phyloP scores from a whole-genome alignment of 2,797 vertebrate species.

The Rhinogobio ventralis region DNA sequence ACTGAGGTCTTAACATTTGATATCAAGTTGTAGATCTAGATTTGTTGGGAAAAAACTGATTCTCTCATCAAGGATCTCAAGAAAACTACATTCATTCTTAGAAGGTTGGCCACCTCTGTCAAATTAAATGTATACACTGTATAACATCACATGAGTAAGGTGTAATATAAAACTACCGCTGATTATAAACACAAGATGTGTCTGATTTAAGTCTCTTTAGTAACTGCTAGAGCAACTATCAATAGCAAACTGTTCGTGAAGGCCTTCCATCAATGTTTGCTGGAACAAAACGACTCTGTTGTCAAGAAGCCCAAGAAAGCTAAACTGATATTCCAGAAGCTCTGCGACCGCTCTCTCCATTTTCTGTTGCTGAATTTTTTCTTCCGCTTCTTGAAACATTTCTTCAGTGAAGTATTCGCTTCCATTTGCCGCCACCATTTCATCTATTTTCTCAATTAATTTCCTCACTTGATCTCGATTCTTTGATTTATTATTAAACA shows the following conservation, averaged over 20 bases:
- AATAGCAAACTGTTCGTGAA: neutral
- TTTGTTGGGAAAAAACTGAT: too few relatives aligned
- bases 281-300: slow-evolving; percentile 32
- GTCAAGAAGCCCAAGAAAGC: slow-evolving; percentile 28
- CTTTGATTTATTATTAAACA: slow-evolving; percentile 37
- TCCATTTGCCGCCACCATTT: slow-evolving; percentile 38
- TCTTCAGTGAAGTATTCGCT: slow-evolving; percentile 40
- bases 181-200: neutral
- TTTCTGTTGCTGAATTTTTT: slow-evolving; percentile 17
- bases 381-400: slow-evolving; percentile 50
- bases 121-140: neutral
- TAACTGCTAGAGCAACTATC: neutral
- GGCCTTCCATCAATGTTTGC: neutral
- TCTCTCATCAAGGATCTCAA: neutral
- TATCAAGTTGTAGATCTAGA: neutral
- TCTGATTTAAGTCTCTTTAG: neutral
- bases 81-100: neutral
- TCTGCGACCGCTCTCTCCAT: slow-evolving; percentile 15
- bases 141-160: neutral
- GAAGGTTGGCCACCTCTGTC: neutral
- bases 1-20: neutral
- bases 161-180: neutral
- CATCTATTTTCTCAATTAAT: slow-evolving; percentile 28
- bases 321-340: slow-evolving; percentile 35
- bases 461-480: neutral